These are phyloP conservation scores for Poecilia wingei DNA, from an alignment of 2,797 vertebrate genomes.

Conservation along the genomic window DNA sequence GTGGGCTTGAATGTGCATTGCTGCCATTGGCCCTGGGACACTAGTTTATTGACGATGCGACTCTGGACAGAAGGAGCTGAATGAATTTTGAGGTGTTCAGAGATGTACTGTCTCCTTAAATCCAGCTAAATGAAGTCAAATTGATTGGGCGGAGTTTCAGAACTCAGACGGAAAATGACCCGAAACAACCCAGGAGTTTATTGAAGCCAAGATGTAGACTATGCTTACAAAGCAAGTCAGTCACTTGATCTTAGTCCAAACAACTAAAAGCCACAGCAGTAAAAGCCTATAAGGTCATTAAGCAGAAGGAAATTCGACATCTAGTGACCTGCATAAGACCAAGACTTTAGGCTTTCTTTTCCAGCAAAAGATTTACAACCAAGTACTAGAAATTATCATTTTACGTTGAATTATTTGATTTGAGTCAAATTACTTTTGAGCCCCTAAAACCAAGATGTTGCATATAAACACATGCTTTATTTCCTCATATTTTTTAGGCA, in stretches of 20 bases:
- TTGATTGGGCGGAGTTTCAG: neutral
- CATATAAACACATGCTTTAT: neutral
- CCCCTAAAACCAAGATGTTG: neutral
- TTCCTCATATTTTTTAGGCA: neutral
- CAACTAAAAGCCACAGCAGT: neutral
- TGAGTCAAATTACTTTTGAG: neutral
- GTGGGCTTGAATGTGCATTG: neutral
- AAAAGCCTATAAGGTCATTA: neutral
- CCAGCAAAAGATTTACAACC: neutral
- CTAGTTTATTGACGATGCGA: neutral
- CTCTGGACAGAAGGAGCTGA: neutral
- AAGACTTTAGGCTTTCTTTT: neutral
- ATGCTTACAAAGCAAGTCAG: neutral
- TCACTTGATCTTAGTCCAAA: neutral
- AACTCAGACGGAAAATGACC: neutral
- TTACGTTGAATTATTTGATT: neutral
- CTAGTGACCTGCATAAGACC: neutral
- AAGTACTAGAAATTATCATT: neutral
- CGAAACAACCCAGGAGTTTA: neutral
- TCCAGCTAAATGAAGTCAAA: neutral
- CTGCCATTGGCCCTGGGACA: neutral
- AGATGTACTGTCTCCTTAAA: neutral
- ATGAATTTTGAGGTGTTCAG: neutral
- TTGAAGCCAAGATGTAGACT: neutral
- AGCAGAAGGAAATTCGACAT: neutral